Evolutionary conservation across 2,797 vertebrate species (phyloP).

Genomic region (Pyrocephalus nanus): DNA sequence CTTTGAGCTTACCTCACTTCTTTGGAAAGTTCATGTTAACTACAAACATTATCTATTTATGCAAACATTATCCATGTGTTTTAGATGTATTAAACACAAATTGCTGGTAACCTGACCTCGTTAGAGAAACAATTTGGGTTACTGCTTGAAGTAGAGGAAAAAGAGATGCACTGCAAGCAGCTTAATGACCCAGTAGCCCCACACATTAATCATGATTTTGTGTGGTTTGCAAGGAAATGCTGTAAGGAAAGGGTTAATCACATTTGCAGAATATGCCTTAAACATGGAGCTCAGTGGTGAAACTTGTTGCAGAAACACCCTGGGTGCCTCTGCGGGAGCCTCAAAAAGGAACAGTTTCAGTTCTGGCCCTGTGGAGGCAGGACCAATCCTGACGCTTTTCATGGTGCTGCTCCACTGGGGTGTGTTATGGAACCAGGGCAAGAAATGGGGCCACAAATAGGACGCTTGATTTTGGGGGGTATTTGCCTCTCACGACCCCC

Average conservation of each 20-base stretch:
- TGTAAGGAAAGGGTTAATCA: neutral
- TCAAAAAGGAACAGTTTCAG: neutral
- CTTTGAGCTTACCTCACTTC: neutral
- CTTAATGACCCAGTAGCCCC: neutral
- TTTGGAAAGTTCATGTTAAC: neutral
- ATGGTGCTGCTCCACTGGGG: fast-evolving
- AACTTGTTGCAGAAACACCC: neutral
- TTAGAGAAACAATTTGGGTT: slow-evolving; percentile 8
- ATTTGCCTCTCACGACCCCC: fast-evolving
- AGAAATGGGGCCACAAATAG: neutral
- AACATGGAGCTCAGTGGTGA: neutral
- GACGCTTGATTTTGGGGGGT: neutral
- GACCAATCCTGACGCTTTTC: neutral
- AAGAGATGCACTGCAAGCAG: neutral
- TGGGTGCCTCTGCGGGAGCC: neutral
- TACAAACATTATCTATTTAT: neutral
- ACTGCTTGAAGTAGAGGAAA: neutral
- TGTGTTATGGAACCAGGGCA: neutral
- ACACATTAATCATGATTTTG: fast-evolving
- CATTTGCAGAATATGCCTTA: neutral
- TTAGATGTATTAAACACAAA: neutral
- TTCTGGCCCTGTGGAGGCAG: neutral
- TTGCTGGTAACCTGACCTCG: neutral
- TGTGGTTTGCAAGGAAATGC: neutral
- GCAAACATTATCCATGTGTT: neutral